A percentile compares a stretch with the other conserved stretches of the same genome.
phyloP scores from a whole-genome alignment of 2,113 vertebrate species.

The Antennarius striatus region DNA sequence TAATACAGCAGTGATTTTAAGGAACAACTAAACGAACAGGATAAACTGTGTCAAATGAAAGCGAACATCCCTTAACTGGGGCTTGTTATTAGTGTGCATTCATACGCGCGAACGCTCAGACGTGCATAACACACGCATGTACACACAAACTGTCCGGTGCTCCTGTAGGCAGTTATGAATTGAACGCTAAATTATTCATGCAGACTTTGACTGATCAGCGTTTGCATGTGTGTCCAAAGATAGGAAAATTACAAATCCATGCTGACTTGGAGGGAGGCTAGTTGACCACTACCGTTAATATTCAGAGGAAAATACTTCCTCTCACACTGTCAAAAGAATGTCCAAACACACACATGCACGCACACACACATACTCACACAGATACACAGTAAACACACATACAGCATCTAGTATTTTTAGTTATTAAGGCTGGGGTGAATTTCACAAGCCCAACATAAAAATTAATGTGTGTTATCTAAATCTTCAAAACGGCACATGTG shows the following conservation, averaged over 20 bases:
- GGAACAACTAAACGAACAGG: slow-evolving; percentile 27
- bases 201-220: slow-evolving; percentile 31
- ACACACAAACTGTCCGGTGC: slow-evolving; percentile 27
- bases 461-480: slow-evolving; percentile 64
- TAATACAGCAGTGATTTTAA: slow-evolving; percentile 3
- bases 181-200: slow-evolving; percentile 74
- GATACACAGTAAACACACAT: slow-evolving; percentile 2
- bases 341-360: background rate
- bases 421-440: slow-evolving; percentile 49
- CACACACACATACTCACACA: background rate
- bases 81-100: slow-evolving; percentile 11
- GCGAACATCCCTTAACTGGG: slow-evolving; percentile 4
- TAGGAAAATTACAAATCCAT: background rate
- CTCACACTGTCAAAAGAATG: background rate
- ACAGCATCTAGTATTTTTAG: slow-evolving; percentile 51
- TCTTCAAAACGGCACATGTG: slow-evolving; percentile 72
- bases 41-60: slow-evolving; percentile 38
- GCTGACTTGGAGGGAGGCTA: slow-evolving; percentile 9
- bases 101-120: background rate
- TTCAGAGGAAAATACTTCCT: slow-evolving; percentile 22
- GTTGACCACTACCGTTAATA: slow-evolving; percentile 22
- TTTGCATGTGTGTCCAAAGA: slow-evolving; percentile 18
- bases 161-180: slow-evolving; percentile 54
- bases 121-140: background rate
- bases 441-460: slow-evolving; percentile 61